A percentile compares a stretch with the other conserved stretches of the same genome.
Conservation (phyloP, 2,113 vertebrate genomes). For the Glareola pratincola region DNA sequence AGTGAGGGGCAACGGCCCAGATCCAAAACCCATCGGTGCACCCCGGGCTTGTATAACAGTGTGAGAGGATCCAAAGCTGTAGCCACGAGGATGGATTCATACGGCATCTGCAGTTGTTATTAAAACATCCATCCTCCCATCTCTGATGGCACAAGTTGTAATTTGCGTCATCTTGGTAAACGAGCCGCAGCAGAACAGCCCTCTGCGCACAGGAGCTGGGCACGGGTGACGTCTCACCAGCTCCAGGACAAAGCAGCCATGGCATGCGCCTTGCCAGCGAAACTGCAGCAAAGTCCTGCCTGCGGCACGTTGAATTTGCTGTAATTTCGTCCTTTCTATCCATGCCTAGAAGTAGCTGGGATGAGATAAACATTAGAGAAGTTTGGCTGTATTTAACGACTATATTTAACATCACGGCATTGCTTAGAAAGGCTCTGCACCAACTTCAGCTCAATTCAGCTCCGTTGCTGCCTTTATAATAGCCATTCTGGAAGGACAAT, state of each 20-base stretch:
- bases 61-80: background rate
- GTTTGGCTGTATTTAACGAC: background rate
- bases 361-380: background rate
- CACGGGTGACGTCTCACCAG: background rate
- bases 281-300: background rate
- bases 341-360: background rate
- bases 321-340: background rate
- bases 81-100: background rate
- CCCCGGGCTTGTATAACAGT: background rate
- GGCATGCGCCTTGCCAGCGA: background rate
- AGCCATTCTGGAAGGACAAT: background rate
- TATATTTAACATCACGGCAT: accelerated
- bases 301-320: background rate
- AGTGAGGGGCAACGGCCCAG: background rate
- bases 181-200: background rate
- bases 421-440: background rate
- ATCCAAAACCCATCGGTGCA: background rate
- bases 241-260: background rate
- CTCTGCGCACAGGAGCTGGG: background rate
- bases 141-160: background rate
- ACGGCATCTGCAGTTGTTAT: background rate
- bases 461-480: background rate
- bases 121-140: background rate
- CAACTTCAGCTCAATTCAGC: background rate
- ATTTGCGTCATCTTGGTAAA: background rate